A percentile compares a stretch with the other conserved stretches of the same genome.
These are phyloP conservation scores for Lordiphosa fenestrarum DNA, from an alignment of 2,888 invertebrate genomes.

Conservation along the genomic window DNA sequence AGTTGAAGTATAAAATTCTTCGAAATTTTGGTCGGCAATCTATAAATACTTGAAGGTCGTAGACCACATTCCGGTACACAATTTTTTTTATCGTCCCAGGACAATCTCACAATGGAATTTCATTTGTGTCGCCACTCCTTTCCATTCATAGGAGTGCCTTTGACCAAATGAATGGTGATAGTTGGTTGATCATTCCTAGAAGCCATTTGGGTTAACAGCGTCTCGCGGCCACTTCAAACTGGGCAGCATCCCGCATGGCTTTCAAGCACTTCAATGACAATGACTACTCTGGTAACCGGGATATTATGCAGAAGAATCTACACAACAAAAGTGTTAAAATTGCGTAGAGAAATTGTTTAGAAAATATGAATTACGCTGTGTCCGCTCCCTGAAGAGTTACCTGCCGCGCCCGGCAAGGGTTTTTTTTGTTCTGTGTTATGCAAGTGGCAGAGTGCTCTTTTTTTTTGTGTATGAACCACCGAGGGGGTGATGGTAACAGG, in stretches of 20 bases:
- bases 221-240: slow-evolving; percentile 45
- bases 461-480: background rate
- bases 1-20: slow-evolving; percentile 4
- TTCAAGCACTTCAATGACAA: slow-evolving; percentile 40
- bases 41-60: background rate
- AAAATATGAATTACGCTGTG: slow-evolving; percentile 72
- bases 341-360: slow-evolving; percentile 65
- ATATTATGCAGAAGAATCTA: slow-evolving; percentile 46
- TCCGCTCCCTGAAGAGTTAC: slow-evolving; percentile 34
- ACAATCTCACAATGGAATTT: slow-evolving; percentile 38
- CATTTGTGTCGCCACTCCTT: slow-evolving; percentile 28
- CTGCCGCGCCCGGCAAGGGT: slow-evolving; percentile 36
- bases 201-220: slow-evolving; percentile 33
- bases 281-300: slow-evolving; percentile 35
- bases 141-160: slow-evolving; percentile 33
- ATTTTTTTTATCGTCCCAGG: slow-evolving; percentile 21
- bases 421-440: slow-evolving; percentile 15
- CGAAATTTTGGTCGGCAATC: slow-evolving; percentile 6
- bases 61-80: slow-evolving; percentile 21
- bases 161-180: slow-evolving; percentile 28
- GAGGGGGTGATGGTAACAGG: slow-evolving; percentile 27
- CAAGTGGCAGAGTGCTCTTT: slow-evolving; percentile 3
- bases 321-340: slow-evolving; percentile 68
- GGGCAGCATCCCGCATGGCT: slow-evolving; percentile 31
- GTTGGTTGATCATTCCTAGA: slow-evolving; percentile 31